These are phyloP conservation scores for Mus spretus DNA, from an alignment of 2,797 vertebrate species.

Conservation along the genomic window DNA sequence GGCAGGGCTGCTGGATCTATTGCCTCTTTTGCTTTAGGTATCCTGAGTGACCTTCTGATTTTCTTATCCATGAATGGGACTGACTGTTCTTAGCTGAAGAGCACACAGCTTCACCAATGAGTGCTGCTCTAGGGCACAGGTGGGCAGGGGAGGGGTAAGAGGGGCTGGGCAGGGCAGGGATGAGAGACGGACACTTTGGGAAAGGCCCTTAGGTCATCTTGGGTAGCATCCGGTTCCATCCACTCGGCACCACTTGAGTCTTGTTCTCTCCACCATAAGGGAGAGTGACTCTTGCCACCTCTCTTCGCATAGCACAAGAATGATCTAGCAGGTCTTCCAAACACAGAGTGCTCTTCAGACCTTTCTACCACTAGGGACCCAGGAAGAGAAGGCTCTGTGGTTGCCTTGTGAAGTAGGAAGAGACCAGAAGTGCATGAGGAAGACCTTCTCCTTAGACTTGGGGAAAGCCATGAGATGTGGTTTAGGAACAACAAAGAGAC, in stretches of 20 bases:
- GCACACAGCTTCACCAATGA: conserved; percentile 18
- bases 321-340: conserved; percentile 23
- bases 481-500: background rate
- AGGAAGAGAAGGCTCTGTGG: background rate
- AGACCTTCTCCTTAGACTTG: background rate
- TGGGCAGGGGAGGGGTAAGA: background rate
- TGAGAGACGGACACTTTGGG: background rate
- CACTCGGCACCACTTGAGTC: background rate
- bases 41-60: conserved; percentile 5
- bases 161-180: background rate
- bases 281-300: background rate
- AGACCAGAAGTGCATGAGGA: background rate
- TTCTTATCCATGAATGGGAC: conserved; percentile 29
- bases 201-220: background rate
- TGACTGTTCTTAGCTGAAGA: conserved; percentile 6
- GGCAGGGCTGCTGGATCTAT: background rate
- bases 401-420: background rate
- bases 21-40: conserved; percentile 35
- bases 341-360: background rate
- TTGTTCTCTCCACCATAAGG: conserved; percentile 17
- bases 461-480: background rate
- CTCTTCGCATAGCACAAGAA: background rate
- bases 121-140: background rate
- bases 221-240: no score
- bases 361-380: background rate